Base-by-base conservation (phyloP, 2,888 invertebrate genomes). In the Oscheius sp. region DNA sequence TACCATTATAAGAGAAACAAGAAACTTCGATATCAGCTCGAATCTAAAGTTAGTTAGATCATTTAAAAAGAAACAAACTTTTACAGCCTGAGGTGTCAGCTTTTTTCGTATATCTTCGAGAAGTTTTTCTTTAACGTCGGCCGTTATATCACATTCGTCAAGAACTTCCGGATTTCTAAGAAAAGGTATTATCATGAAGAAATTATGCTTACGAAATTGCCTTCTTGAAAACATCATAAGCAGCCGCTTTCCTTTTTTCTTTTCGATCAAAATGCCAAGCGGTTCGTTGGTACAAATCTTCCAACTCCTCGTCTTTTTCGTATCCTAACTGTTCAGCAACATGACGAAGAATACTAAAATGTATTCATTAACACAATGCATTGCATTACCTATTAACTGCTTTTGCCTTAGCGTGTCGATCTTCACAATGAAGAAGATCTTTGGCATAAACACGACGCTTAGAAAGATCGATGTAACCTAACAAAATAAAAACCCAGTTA, bases 231-330 rank as follows among this genome's bases (percentile, higher is more conserved):
- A 94, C 93, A 87, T 99, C 98, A 88, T 95, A 97, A 36, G 95
- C 93, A 2, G 94, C 93, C 0, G 95, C 94, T 87, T 95, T 94
- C 86, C 92, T 93, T 87, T 94, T 95, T 86, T 93, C 93, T 87
- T 96, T 96, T 84, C 94, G 93, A 87, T 99, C 98, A 88, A 97
- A 98, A 86, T 92, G 90, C 98, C 98, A 99, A 0, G 98, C 98
- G 0, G 98, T 98, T 62, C 71, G 75, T 17, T 72, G 68, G 44
- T 78, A 78, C 32, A 78, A 56, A 17, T 78, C 73, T 45, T 98
- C 97, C 44, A 99, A 88, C 86, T 96, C 93, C 79, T 93, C 93
- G 81, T 96, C 94, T 70, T 90, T 91, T 84, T 93, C 93, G 86
- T 94, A 98, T 78, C 92, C 91, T 49, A 98, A 89, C 54, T 97